phyloP scores from a whole-genome alignment of 2,888 invertebrate genomes.

The Deroplatys truncata region DNA sequence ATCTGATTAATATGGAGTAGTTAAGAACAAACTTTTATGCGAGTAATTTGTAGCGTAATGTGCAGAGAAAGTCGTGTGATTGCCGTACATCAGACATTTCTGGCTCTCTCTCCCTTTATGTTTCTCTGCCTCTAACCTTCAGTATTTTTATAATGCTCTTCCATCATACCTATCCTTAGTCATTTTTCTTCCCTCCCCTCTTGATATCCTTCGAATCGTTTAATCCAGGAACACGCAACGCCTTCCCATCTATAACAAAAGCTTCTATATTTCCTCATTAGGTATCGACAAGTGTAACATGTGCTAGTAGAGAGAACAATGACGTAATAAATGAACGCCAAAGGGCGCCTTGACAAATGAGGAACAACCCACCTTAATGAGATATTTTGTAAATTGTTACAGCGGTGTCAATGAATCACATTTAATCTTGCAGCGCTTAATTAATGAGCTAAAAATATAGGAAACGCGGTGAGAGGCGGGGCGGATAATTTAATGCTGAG shows the following conservation, averaged over 20 bases:
- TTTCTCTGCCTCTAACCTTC: too few species aligned
- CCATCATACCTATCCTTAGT: too few species aligned
- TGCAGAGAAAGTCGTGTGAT: too few species aligned
- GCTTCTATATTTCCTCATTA: neutral
- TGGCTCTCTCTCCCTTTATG: too few species aligned
- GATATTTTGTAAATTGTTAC: neutral
- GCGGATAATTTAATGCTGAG: neutral
- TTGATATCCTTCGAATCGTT: too few species aligned
- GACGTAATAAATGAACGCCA: neutral
- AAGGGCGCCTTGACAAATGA: slow-evolving; percentile 3
- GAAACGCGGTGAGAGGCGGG: neutral
- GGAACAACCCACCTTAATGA: neutral
- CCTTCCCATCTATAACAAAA: neutral
- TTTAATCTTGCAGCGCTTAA: neutral
- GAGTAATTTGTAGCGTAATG: too few species aligned
- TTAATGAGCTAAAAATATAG: neutral
- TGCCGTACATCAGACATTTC: too few species aligned
- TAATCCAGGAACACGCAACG: too few species aligned
- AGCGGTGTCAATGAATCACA: slow-evolving; percentile 4
- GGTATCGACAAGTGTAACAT: neutral
- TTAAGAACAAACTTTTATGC: too few species aligned
- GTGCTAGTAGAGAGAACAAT: neutral
- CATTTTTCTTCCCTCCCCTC: too few species aligned
- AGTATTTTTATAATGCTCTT: too few species aligned
- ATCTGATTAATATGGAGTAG: too few species aligned